Evolutionary conservation across 2,797 vertebrate species (phyloP).

Genomic region (Thunnus albacares): DNA sequence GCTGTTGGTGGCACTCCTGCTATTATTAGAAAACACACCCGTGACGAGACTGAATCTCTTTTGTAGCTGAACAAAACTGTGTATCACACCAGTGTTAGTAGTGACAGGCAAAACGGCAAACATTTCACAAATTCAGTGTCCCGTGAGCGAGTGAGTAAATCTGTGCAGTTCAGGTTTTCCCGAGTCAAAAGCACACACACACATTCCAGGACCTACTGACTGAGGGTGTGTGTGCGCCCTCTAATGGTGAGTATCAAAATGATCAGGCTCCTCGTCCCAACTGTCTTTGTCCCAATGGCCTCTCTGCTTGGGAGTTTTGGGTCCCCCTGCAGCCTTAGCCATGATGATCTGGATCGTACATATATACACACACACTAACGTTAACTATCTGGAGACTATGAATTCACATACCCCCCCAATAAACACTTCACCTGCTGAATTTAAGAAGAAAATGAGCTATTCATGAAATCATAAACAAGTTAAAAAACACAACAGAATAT

Average conservation of each 20-base stretch:
- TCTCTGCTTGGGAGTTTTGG: conserved; percentile 92
- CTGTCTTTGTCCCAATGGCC: conserved; percentile 95
- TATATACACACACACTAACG: conserved; percentile 53
- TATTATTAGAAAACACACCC: not conserved
- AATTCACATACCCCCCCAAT: not conserved
- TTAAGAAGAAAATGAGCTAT: not conserved
- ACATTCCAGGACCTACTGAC: conserved; percentile 81
- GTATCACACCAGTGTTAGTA: conserved; percentile 70
- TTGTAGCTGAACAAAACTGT: not conserved
- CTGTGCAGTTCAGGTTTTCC: conserved; percentile 68
- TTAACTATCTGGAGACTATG: conserved; percentile 32
- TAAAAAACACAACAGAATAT: not conserved
- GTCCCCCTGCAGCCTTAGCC: conserved; percentile 95
- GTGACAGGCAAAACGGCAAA: conserved; percentile 56
- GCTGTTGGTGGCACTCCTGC: conserved; percentile 26
- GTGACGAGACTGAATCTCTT: conserved; percentile 8
- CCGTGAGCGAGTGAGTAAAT: conserved; percentile 58
- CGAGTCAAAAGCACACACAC: conserved; percentile 71
- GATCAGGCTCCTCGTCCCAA: conserved; percentile 91
- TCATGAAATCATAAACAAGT: not conserved
- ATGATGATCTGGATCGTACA: conserved; percentile 92
- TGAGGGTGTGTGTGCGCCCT: conserved; percentile 57
- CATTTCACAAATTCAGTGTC: conserved; percentile 26
- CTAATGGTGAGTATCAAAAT: conserved; percentile 89
- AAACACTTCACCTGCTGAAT: not conserved